Percentiles rank a stretch among this genome's conserved stretches.
Conservation (phyloP, 35 echinoderm and acorn worm species). For the Amphiura filiformis region DNA sequence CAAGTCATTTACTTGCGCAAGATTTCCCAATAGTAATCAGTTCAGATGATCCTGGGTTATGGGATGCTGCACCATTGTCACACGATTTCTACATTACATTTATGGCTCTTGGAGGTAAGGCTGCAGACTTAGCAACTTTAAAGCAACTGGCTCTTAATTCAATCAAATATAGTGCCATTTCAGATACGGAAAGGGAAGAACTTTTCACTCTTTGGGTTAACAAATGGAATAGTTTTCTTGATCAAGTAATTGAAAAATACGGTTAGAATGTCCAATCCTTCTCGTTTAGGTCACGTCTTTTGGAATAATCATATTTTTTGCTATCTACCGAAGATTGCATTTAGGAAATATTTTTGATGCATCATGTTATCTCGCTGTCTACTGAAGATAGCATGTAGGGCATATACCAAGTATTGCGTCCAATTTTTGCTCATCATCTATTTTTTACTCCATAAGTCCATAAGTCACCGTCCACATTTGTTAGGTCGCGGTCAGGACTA, state of each 20-base stretch:
- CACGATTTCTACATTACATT: constrained; percentile 35
- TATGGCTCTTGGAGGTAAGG: constrained; percentile 4
- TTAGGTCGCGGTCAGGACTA: too few species aligned
- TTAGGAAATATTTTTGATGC: too few species aligned
- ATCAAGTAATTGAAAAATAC: not conserved
- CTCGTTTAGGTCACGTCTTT: too few species aligned
- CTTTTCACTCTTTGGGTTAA: not conserved
- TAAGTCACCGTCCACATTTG: too few species aligned
- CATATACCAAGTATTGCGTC: too few species aligned
- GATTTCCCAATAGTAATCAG: constrained; percentile 21
- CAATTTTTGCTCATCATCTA: too few species aligned
- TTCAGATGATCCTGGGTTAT: constrained; percentile 22
- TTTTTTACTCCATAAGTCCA: too few species aligned
- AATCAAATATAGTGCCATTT: constrained; percentile 15
- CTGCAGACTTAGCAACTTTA: constrained; percentile 13
- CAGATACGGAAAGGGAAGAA: not conserved
- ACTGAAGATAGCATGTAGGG: too few species aligned
- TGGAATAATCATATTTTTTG: too few species aligned
- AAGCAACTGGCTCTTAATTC: constrained; percentile 16
- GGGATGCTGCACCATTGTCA: constrained; percentile 15
- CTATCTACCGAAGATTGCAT: too few species aligned
- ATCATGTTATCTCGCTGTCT: too few species aligned
- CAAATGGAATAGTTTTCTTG: not conserved
- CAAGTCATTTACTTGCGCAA: constrained; percentile 7
- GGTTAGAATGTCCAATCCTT: too few species aligned